Conservation (phyloP, 64 coral and sea anemone species). For the Catalaphyllia jardinei region DNA sequence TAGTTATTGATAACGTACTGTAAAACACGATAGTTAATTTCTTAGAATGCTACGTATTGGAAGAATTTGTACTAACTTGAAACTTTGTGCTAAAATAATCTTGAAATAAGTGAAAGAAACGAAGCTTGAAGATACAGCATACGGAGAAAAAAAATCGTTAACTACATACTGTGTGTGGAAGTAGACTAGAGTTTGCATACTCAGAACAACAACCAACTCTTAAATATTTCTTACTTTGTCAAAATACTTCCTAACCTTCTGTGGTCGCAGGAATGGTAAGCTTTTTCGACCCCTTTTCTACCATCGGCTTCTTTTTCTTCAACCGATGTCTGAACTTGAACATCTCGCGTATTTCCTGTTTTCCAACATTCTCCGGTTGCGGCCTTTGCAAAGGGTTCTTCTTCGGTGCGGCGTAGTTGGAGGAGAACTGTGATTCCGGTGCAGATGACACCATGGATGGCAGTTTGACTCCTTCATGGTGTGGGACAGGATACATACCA, state of each 20-base stretch:
- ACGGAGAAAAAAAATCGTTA: no score
- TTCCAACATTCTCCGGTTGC: neutral
- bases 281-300: slow-evolving; percentile 16
- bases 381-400: neutral
- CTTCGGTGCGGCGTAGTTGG: neutral
- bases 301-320: neutral
- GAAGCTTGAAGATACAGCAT: no score
- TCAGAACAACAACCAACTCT: no score
- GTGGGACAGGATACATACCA: neutral
- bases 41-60: no score
- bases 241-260: neutral
- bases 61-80: no score
- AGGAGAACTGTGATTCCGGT: neutral
- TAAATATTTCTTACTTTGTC: no score
- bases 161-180: no score
- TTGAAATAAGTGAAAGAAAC: no score
- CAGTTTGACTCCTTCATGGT: neutral
- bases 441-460: neutral
- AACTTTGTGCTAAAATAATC: no score
- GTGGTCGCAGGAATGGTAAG: slow-evolving; percentile 4
- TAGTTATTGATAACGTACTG: no score
- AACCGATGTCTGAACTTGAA: neutral
- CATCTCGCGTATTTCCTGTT: slow-evolving; percentile 2
- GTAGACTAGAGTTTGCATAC: no score
- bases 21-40: no score